phyloP scores from a whole-genome alignment of 2,797 vertebrate species.

The Rhodeus uyekii region DNA sequence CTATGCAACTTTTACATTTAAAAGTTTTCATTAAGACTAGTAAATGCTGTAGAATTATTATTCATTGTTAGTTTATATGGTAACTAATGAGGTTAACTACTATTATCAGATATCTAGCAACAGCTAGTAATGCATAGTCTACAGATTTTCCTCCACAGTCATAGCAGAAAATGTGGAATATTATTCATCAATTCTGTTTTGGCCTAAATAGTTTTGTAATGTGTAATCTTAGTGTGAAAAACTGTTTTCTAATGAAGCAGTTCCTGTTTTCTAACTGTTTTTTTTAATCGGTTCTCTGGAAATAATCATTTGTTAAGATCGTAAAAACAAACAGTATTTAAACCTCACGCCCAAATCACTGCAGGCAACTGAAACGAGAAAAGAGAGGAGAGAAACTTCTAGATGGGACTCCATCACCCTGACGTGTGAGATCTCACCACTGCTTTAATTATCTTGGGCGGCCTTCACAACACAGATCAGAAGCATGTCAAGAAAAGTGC shows the following conservation, averaged over 20 bases:
- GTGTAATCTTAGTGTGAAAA: neutral
- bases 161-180: neutral
- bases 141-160: neutral
- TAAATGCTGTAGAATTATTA: neutral
- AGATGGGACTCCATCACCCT: slow-evolving; percentile 13
- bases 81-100: neutral
- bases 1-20: too few species aligned
- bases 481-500: slow-evolving; percentile 11
- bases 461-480: slow-evolving; percentile 31
- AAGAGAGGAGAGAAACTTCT: neutral
- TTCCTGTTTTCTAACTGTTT: neutral
- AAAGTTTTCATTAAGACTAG: neutral
- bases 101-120: neutral
- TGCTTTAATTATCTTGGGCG: slow-evolving; percentile 20
- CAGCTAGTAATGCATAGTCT: neutral
- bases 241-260: neutral
- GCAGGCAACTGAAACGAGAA: neutral
- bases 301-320: neutral
- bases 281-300: slow-evolving; percentile 12
- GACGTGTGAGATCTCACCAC: slow-evolving; percentile 5
- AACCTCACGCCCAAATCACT: neutral
- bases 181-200: neutral
- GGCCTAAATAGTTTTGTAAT: neutral
- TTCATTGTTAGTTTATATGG: neutral
- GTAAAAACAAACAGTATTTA: neutral